Evolutionary conservation across 1,140 invertebrate genomes (phyloP), one percentile per base, ranked within the genome.

Genomic region (Hyphantria cunea): DNA sequence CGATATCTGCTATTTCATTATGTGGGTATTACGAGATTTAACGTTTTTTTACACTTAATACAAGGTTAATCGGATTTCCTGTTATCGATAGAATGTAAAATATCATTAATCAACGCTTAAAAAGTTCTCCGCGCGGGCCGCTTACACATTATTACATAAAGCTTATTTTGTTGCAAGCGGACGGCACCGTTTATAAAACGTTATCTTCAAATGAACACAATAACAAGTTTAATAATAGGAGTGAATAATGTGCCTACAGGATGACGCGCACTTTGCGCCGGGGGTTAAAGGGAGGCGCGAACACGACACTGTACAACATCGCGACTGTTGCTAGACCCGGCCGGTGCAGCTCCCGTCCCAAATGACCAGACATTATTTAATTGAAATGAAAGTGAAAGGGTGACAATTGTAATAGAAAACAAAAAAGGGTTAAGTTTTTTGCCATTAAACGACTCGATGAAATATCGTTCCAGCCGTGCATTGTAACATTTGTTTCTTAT

Each of bases 331-430:
- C 13, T 2, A 44, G 51, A 45, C 54, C 68, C 56, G 42, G 51
- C 48, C 17, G 8, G 54, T 32, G 56, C 32, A 32, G 34, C 62
- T 11, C 77, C 77, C 74, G 78, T 73, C 83, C 77, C 84, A 90
- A 90, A 89, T 90, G 87, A 90, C 86, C 86, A 90, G 87, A 90
- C 87, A 90, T 90, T 90, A 90, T 90, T 90, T 90, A 90, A 90
- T 90, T 89, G 88, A 90, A 89, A 82, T 85, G 71, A 68, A 82
- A 88, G 81, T 81, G 74, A 90, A 90, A 90, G 88, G 88, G 88
- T 90, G 86, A 90, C 88, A 87, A 90, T 89, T 86, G 88, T 82
- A 83, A 88, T 90, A 88, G 79, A 87, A 89, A 83, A 83, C 76
- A 80, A 85, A 81, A 84, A 87, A 39, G 81, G 88, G 84, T 80